phyloP scores from a whole-genome alignment of 2,888 invertebrate species.

The Leptopilina myrica region DNA sequence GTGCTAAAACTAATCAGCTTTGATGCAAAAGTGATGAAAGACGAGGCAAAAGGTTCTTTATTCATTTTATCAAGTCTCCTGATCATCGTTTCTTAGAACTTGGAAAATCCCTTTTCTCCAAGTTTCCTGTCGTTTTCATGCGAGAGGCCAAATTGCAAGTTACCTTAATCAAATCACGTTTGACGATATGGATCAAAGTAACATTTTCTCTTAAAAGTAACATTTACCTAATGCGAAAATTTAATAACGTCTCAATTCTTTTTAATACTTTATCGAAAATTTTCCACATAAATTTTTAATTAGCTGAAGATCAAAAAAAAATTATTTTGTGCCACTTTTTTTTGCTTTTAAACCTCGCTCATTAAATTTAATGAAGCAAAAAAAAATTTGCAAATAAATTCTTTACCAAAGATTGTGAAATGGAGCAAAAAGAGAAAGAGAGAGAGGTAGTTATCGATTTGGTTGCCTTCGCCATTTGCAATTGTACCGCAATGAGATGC shows the following conservation, averaged over 20 bases:
- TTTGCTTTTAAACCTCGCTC: too few relatives aligned
- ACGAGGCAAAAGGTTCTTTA: neutral
- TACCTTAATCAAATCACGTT: conserved; percentile 6
- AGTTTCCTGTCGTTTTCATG: conserved; percentile 1
- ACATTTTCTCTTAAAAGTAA: neutral
- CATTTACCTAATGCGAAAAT: neutral
- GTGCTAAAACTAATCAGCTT: conserved; percentile 1
- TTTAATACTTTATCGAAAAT: neutral
- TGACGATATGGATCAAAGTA: conserved; percentile 8
- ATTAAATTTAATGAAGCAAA: too few relatives aligned
- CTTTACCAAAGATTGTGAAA: conserved; percentile 12
- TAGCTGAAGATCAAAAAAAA: neutral
- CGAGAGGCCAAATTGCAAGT: neutral
- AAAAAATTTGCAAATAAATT: neutral
- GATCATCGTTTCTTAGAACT: neutral
- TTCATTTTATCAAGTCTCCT: neutral
- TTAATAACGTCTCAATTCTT: conserved; percentile 16
- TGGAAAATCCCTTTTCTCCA: neutral
- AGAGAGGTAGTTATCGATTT: conserved; percentile 26
- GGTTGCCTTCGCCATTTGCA: conserved; percentile 28
- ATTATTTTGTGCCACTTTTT: too few relatives aligned
- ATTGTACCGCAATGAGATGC: conserved; percentile 34
- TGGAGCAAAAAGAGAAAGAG: neutral
- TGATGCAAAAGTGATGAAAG: neutral
- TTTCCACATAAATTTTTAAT: neutral